Evolutionary conservation across 1,140 invertebrate genomes (phyloP).

Genomic region (Drosophila nannoptera): DNA sequence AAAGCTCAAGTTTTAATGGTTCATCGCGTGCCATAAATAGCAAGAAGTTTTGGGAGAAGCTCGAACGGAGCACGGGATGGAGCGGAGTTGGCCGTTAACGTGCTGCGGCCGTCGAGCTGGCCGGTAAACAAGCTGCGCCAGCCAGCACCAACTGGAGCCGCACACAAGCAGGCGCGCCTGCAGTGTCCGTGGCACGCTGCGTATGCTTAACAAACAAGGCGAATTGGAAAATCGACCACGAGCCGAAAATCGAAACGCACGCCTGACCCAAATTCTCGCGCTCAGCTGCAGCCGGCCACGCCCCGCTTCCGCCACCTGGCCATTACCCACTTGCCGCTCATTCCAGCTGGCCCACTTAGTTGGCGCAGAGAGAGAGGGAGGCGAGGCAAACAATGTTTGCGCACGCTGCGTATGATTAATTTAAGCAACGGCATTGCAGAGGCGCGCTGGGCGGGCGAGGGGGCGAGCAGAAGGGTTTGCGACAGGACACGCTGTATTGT

Average conservation of each 20-base stretch:
- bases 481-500: background rate
- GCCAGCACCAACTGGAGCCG: background rate
- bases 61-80: too few relatives aligned
- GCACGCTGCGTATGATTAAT: constrained; percentile 71
- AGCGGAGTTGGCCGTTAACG: constrained; percentile 30
- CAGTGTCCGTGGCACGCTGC: constrained; percentile 47
- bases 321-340: constrained; percentile 1
- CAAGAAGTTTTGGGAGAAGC: too few relatives aligned
- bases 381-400: constrained; percentile 33
- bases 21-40: too few relatives aligned
- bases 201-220: constrained; percentile 69
- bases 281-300: constrained; percentile 3
- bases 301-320: too few relatives aligned
- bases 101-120: constrained; percentile 16
- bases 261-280: constrained; percentile 32
- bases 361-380: constrained; percentile 8
- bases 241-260: constrained; percentile 26
- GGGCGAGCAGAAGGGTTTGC: background rate
- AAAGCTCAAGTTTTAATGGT: too few relatives aligned
- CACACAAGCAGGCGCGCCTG: background rate
- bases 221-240: constrained; percentile 46
- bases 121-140: constrained; percentile 6
- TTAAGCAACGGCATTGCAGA: constrained; percentile 46
- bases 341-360: constrained; percentile 9
- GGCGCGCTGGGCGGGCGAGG: background rate